These are phyloP conservation scores for Protonibea diacanthus DNA, from an alignment of 2,797 vertebrate genomes.

Conservation along the genomic window DNA sequence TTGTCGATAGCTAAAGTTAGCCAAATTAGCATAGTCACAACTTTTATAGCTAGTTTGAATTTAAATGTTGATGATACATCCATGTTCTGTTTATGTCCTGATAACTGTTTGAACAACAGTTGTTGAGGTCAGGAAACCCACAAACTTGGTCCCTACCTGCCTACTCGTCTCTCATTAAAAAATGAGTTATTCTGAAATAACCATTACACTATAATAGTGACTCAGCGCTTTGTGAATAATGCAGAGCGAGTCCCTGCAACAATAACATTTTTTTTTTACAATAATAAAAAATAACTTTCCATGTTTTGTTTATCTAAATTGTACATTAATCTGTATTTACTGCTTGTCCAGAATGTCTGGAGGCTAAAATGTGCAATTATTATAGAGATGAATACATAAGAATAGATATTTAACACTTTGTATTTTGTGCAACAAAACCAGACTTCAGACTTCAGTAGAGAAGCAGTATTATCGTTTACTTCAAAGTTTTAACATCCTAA, in stretches of 20 bases:
- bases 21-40: no score
- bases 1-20: no score
- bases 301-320: background rate
- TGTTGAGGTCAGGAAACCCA: no score
- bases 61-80: no score
- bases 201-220: background rate
- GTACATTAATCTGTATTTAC: background rate
- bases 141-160: no score
- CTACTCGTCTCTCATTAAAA: no score
- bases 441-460: background rate
- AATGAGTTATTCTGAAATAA: background rate
- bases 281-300: background rate
- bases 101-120: no score
- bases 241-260: background rate
- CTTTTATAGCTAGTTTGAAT: no score
- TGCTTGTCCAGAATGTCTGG: background rate
- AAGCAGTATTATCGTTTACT: background rate
- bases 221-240: background rate
- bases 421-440: background rate
- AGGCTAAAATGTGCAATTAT: no score
- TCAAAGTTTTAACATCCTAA: background rate
- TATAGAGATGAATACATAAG: background rate
- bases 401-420: background rate
- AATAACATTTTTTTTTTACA: background rate
- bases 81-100: no score